phyloP scores from a whole-genome alignment of 2,888 invertebrate genomes.

The Philereme vetulata region DNA sequence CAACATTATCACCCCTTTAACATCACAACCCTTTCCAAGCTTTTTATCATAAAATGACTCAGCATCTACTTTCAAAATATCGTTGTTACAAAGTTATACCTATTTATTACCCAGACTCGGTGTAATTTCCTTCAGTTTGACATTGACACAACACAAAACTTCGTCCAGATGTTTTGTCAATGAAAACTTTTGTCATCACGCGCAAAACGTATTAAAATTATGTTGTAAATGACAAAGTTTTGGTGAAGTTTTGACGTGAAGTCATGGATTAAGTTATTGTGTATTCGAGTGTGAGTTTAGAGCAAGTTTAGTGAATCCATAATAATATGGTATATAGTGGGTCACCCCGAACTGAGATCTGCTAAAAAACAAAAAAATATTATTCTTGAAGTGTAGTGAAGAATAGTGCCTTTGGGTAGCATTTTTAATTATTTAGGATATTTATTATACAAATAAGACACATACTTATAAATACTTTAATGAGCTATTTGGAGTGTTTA shows the following conservation, averaged over 20 bases:
- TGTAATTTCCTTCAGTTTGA: constrained; percentile 25
- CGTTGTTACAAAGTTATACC: background rate
- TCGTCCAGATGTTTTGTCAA: constrained; percentile 42
- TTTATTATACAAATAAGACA: no score
- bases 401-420: no score
- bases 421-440: no score
- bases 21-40: no score
- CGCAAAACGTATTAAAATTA: constrained; percentile 33
- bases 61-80: background rate
- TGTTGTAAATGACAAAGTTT: constrained; percentile 28
- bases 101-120: constrained; percentile 1
- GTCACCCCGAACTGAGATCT: no score
- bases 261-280: constrained; percentile 29
- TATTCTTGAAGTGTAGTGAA: no score
- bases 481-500: no score
- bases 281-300: constrained; percentile 16
- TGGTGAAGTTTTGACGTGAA: constrained; percentile 22
- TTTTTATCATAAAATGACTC: no score
- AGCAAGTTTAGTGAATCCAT: background rate
- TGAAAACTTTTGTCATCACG: constrained; percentile 59
- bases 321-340: no score
- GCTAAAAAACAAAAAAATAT: no score
- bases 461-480: no score
- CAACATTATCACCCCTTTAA: no score
- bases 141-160: constrained; percentile 30